Percentiles rank a stretch among this genome's conserved stretches.
These are phyloP conservation scores for Prosapia bicincta DNA, from an alignment of 2,888 invertebrate genomes.

Conservation along the genomic window DNA sequence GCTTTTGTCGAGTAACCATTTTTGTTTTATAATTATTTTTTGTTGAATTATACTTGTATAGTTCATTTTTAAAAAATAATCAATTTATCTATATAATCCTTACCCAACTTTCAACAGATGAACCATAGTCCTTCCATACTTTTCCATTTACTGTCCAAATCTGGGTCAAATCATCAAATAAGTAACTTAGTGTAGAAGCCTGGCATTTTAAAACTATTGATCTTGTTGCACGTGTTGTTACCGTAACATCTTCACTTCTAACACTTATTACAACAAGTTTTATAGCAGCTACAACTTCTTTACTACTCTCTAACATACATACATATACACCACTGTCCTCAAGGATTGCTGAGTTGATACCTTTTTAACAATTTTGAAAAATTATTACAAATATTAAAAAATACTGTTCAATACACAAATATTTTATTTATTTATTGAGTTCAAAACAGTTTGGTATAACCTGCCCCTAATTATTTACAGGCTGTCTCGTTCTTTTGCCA, in stretches of 20 bases:
- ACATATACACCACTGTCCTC: constrained; percentile 19
- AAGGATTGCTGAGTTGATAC: not conserved
- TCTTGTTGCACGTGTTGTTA: constrained; percentile 4
- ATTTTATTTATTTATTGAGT: too few species aligned
- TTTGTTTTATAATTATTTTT: too few species aligned
- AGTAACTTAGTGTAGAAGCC: not conserved
- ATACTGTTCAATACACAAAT: too few species aligned
- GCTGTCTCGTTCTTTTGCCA: too few species aligned
- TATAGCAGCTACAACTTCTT: not conserved
- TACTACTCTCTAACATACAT: constrained; percentile 6
- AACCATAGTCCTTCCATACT: constrained; percentile 6
- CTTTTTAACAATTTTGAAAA: not conserved
- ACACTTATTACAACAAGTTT: constrained; percentile 10
- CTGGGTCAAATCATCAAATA: constrained; percentile 10
- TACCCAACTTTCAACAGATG: not conserved
- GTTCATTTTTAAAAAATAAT: too few species aligned
- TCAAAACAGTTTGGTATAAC: too few species aligned
- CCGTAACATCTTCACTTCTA: not conserved
- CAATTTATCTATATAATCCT: too few species aligned
- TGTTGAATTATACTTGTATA: too few species aligned
- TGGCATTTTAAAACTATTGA: constrained; percentile 7
- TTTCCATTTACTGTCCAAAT: constrained; percentile 15
- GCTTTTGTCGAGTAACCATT: too few species aligned
- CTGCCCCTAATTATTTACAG: too few species aligned
- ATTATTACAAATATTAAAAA: too few species aligned